Evolutionary conservation across 2,888 invertebrate species (phyloP), one percentile per base, ranked within the genome.

Genomic region (Temnothorax unifasciatus): DNA sequence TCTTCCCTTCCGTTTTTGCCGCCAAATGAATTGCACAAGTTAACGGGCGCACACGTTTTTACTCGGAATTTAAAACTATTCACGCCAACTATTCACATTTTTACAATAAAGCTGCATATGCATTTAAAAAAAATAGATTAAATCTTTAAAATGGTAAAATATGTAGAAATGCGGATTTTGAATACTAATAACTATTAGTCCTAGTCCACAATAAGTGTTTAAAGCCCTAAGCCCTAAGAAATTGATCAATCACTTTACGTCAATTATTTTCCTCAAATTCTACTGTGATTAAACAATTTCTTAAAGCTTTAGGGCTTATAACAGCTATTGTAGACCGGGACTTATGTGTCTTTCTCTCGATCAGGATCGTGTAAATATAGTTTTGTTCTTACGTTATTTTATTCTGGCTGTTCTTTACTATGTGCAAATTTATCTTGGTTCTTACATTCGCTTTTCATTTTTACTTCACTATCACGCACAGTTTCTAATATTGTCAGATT

Each of bases 1-100:
- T 71, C 79, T 71, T 47, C 57, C 85, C 66, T 77, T 86, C 84
- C 64, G 57, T 87, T 87, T 87, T 66, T 59, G 83, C 50, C 63
- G 64, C 57, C 25, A 29, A 47, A 54, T 76, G 3, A 64, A 63
- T 82, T 64, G 54, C 69, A 15, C 44, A 29, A 71, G 34, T 52
- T 29, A 21, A 41, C n/a, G 25, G n/a, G 47, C 21, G 44, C 29
- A 13, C 13, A 18, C 41, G 64, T 84, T 77, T 87, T 85, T 83
- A 74, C 74, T 34, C 66, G 59, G 2, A 29, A 38, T 66, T 44
- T 3, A 13, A 59, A 47, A 77, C 29, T 29, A 29, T 29, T 29
- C 29, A 4, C 29, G 13, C 34, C 0, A 15, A 25, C 1, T 54
- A 2, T 54, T 54, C 38, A 15, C 41, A 29, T 29, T 29, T 29